Evolutionary conservation across 2,113 vertebrate species (phyloP), one percentile per base, ranked within the genome.

Genomic region (Megaceryle torquata): DNA sequence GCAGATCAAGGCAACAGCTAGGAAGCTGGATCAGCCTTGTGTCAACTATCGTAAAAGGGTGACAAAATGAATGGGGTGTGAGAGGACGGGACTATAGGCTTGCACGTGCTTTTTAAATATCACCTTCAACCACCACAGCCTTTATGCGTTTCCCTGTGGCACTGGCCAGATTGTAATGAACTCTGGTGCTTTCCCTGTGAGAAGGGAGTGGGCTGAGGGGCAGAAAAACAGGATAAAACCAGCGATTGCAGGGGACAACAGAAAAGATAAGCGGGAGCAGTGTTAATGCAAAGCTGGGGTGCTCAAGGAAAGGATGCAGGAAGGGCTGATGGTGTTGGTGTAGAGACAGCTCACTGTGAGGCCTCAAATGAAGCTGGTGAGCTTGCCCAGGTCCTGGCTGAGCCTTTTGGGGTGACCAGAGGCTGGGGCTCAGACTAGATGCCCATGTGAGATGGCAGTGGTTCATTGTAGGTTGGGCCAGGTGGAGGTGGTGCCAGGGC

Each of bases 281-380:
- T 5, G 16, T 50, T 50, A 57, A 29, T 5, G 25, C 10, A 48
- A 48, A 77, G 16, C 44, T 26, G 53, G 44, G 14, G 13, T 69
- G 29, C 33, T 39, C 6, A 24, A 29, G 75, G 75, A 72, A 76
- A 68, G 28, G 17, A 59, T 0, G 2, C 39, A 41, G 60, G 68
- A 43, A 84, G 28, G 50, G 29, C 41, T 54, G 28, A 13, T 19
- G 37, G 28, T 11, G 41, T 18, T 19, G 61, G 46, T 9, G 44
- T 26, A 43, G 48, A 51, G 33, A 25, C 2, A 1, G 22, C 2
- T 8, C 26, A 14, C 33, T n/a, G 26, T 0, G 3, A 28, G 28
- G 43, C 18, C 24, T 65, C 41, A 56, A 1, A 37, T 13, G 25
- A 64, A 65, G 48, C 12, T 25, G n/a, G 9, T 57, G 46, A 37